Conservation (phyloP, 1,140 invertebrate genomes). For the Steinernema feltiae region DNA sequence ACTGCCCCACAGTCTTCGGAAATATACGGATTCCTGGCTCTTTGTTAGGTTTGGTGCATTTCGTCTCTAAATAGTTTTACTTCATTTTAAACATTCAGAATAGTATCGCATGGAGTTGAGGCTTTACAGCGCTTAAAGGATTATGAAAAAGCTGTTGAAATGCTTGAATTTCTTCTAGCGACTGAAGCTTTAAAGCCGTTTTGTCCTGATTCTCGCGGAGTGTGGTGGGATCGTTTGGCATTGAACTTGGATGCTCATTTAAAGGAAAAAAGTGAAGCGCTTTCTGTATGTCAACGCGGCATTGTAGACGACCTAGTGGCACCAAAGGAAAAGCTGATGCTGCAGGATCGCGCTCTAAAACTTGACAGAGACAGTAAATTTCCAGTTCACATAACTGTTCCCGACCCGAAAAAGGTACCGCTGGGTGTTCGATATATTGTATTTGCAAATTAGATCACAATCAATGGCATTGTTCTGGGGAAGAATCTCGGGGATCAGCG, state of each 20-base stretch:
- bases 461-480: conserved; percentile 32
- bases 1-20: not conserved
- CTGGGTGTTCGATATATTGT: conserved; percentile 19
- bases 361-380: conserved; percentile 21
- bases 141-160: not conserved
- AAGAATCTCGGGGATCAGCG: conserved; percentile 47
- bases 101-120: not conserved
- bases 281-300: conserved; percentile 19
- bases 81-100: not conserved
- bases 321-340: conserved; percentile 22
- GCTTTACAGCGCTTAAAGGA: not conserved
- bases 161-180: not conserved
- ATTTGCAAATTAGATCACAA: conserved; percentile 35
- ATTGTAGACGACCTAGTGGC: conserved; percentile 27
- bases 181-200: not conserved
- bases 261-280: conserved; percentile 32
- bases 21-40: not conserved
- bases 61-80: not conserved
- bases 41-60: not conserved
- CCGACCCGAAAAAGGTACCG: conserved; percentile 19
- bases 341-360: conserved; percentile 40
- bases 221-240: conserved; percentile 42
- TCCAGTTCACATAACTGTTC: not conserved
- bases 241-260: conserved; percentile 47
- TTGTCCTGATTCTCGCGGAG: conserved; percentile 39